Conservation (phyloP, 2,113 vertebrate genomes). For the Tragelaphus strepsiceros region DNA sequence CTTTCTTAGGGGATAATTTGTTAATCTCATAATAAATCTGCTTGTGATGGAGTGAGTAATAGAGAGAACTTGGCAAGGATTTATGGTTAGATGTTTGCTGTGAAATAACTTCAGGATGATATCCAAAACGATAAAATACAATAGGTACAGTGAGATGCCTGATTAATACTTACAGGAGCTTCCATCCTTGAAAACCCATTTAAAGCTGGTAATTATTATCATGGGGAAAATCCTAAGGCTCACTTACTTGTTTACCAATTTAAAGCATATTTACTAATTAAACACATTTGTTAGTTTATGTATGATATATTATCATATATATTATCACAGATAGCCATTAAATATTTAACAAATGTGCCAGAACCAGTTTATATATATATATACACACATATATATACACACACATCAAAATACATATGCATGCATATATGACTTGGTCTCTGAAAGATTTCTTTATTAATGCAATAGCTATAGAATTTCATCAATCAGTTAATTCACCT, state of each 20-base stretch:
- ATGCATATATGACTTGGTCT: background rate
- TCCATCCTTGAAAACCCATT: background rate
- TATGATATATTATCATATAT: background rate
- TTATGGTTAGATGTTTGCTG: background rate
- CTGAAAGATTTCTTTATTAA: background rate
- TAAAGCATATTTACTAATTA: background rate
- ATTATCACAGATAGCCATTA: background rate
- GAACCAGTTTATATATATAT: background rate
- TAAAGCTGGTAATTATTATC: background rate
- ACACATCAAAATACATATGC: background rate
- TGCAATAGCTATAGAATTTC: background rate
- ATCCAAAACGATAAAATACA: slow-evolving; percentile 21
- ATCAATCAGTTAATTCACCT: background rate
- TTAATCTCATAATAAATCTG: slow-evolving; percentile 28
- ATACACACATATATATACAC: rapidly evolving
- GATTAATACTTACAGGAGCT: background rate
- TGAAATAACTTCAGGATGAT: slow-evolving; percentile 12
- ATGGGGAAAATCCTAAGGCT: background rate
- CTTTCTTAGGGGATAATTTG: background rate
- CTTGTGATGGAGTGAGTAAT: slow-evolving; percentile 18
- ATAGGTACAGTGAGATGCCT: background rate
- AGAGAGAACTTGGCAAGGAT: slow-evolving; percentile 25
- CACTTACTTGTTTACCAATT: background rate
- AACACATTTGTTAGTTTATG: background rate
- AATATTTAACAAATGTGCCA: background rate